Percentiles rank a stretch among this genome's conserved stretches.
Conservation (phyloP, 2,797 vertebrate genomes). For the Chanos chanos region DNA sequence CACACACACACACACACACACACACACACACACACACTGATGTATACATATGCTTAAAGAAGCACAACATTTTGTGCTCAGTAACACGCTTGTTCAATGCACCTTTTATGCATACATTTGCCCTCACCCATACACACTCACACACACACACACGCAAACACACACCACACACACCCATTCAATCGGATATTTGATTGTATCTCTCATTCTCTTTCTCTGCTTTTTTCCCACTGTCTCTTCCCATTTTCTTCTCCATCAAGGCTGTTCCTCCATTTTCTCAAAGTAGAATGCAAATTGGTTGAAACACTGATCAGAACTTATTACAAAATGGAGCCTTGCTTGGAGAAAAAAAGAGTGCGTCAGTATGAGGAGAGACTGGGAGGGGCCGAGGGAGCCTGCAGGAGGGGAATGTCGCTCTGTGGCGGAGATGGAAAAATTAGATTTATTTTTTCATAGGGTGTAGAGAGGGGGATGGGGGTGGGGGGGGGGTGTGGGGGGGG, state of each 20-base stretch:
- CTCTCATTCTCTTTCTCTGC: conserved; percentile 47
- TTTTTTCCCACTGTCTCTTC: conserved; percentile 40
- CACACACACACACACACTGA: background rate
- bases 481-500: conserved; percentile 45
- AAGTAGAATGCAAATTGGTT: conserved; percentile 74
- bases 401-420: conserved; percentile 61
- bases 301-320: conserved; percentile 76
- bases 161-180: conserved; percentile 27
- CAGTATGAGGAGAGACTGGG: conserved; percentile 61
- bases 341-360: conserved; percentile 58
- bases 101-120: conserved; percentile 20
- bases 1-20: conserved; percentile 29
- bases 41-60: background rate
- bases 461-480: conserved; percentile 49
- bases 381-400: conserved; percentile 60
- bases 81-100: conserved; percentile 7
- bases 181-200: conserved; percentile 56
- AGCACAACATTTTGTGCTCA: background rate
- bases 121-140: conserved; percentile 23
- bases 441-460: conserved; percentile 72
- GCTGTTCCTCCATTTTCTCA: conserved; percentile 77
- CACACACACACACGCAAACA: background rate
- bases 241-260: conserved; percentile 56
- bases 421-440: conserved; percentile 73
- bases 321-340: conserved; percentile 83